These are phyloP conservation scores for Zeugodacus cucurbitae DNA, from an alignment of 1,140 invertebrate species.

Conservation along the genomic window DNA sequence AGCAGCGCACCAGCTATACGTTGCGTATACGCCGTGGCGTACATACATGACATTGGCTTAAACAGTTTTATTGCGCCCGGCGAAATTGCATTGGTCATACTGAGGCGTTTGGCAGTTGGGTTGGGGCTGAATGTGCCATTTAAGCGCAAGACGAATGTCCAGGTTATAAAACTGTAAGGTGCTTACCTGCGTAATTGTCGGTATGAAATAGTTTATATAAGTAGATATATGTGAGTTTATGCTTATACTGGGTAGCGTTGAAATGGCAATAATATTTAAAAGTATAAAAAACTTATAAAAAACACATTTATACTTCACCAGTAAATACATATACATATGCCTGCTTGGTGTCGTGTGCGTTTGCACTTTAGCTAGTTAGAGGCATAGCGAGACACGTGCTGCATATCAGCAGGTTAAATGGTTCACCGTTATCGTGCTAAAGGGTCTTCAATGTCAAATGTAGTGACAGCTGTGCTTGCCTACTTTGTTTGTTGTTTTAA, in stretches of 20 bases:
- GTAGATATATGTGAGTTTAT: background rate
- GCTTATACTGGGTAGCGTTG: background rate
- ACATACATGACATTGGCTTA: background rate
- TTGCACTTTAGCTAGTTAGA: background rate
- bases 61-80: background rate
- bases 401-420: background rate
- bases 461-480: background rate
- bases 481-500: background rate
- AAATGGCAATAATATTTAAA: background rate
- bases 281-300: background rate
- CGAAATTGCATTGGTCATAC: background rate
- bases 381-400: background rate
- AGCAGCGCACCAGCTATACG: background rate
- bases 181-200: background rate
- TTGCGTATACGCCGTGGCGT: conserved; percentile 11
- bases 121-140: background rate
- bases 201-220: background rate
- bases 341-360: background rate
- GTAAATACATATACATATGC: background rate
- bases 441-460: background rate
- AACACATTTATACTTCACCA: background rate
- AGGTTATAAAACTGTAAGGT: background rate
- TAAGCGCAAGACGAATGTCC: background rate
- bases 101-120: background rate
- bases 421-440: background rate